Conservation (phyloP, 2,888 invertebrate genomes). For the Lasioglossum figueresi region DNA sequence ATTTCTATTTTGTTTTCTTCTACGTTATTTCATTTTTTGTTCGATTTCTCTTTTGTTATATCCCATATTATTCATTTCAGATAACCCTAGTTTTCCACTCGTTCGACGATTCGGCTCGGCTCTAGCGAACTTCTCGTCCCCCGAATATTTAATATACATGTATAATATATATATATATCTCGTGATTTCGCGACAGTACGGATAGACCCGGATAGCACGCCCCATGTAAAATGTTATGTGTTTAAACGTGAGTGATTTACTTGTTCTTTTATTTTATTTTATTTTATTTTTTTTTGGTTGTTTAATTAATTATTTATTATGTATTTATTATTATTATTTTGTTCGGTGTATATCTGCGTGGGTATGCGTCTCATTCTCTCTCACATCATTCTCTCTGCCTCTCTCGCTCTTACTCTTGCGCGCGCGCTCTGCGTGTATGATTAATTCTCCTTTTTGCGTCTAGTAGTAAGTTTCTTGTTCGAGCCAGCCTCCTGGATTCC, state of each 20-base stretch:
- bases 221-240: conserved; percentile 74
- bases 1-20: not conserved
- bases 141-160: conserved; percentile 13
- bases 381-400: conserved; percentile 54
- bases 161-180: conserved; percentile 11
- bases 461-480: conserved; percentile 99
- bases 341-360: conserved; percentile 77
- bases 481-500: conserved; percentile 99
- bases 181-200: conserved; percentile 69
- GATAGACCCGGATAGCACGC: conserved; percentile 78
- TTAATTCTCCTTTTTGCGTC: conserved; percentile 76
- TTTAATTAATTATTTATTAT: conserved; percentile 39
- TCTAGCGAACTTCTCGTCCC: conserved; percentile 30
- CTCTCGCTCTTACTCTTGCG: conserved; percentile 68
- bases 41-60: not conserved
- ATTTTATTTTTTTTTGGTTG: conserved; percentile 36
- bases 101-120: conserved; percentile 58
- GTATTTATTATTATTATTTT: conserved; percentile 18
- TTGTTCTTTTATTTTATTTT: conserved; percentile 20
- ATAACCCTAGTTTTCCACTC: not conserved
- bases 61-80: not conserved
- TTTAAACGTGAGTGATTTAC: conserved; percentile 65
- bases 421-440: conserved; percentile 75
- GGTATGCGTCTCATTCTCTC: conserved; percentile 73
- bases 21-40: too few species aligned